Base-by-base conservation (phyloP, 2,797 vertebrate species). In the Sandelia bainsii region DNA sequence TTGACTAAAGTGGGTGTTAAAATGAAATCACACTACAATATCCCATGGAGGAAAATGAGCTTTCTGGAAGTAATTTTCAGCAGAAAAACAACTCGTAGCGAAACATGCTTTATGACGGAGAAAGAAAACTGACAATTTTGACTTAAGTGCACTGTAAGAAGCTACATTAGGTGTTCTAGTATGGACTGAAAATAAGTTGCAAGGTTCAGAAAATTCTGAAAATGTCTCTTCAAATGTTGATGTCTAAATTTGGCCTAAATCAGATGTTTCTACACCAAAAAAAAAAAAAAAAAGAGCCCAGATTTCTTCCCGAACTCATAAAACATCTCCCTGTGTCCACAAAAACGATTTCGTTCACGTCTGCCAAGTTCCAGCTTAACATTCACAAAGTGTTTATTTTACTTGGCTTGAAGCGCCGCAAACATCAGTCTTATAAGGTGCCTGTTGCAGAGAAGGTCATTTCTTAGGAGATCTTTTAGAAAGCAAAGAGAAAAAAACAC, bases 301-400 rank as follows among this genome's bases (percentile, higher is more conserved):
- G 75, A 85, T 87, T 91, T 90, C 77, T 89, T 89, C 78, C 85
- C 76, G 49, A 82, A 86, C 72, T 79, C 90, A 90, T 93, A 91
- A 93, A 93, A 86, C 22, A 90, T 93, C 91, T 80, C 84, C 85
- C 87, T 3, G 72, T 62, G 84, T 91, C 84, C 83, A 81, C 64
- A 86, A 88, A 82, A 90, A 85, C 62, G 74, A 78, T 85, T 84
- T 64, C 66, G 81, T 87, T 84, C 81, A 45, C 42, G 58, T 73
- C 92, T 90, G 93, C 93, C 93, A 94, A 93, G 88, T 90, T 84
- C 82, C 75, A 76, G 79, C 83, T 92, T 89, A 80, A 86, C 90
- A 81, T 92, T 92, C 85, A 58, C 52, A 39, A 81, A 80, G 85
- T 94, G 92, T 95, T 94, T 94, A 92, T 94, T 94, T 94, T 79